Evolutionary conservation across 2,888 invertebrate genomes (phyloP), one percentile per base, ranked within the genome.

Genomic region (Hirtodrosophila confusa): DNA sequence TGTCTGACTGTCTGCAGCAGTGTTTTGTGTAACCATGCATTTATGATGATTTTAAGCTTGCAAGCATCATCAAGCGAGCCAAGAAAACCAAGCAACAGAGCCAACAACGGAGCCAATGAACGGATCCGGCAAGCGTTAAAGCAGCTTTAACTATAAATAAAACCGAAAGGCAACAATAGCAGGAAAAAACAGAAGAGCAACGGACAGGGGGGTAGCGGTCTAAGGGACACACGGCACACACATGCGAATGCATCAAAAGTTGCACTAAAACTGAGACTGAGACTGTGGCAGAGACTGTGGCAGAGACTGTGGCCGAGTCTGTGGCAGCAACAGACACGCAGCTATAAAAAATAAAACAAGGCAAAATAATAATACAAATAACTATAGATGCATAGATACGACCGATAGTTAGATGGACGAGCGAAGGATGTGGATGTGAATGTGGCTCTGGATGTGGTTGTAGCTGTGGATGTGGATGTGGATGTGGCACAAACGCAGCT

Each of bases 21-120:
- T 55, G 65, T 31, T 80, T 58, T 78, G 76, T 71, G 74, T 79
- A 80, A 60, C 75, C 79, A 77, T 88, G 83, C 88, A 86, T 84
- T 84, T 88, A 88, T 88, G 88, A 84, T 88, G 86, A 88, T 88
- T 88, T 84, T 50, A 88, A 77, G 88, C 83, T 80, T 50, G 72
- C 57, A 75, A 83, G 80, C 80, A 86, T 84, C 88, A 71, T 64
- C 63, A 54, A 70, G 53, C 45, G 53, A 63, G 5, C 51, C 58
- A 48, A 75, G 61, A 50, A 36, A 44, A 39, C 29, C 50, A 24
- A 62, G 49, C 54, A 39, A 47, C 45, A 47, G 29, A 41, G 5
- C 17, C 17, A 36, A 8, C 11, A 9, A 27, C 17, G 35, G 12
- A 58, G 62, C 50, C 62, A 72, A 53, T 53, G 57, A 48, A 69